Evolutionary conservation across 2,888 invertebrate genomes (phyloP).

Genomic region (Bellardia pandia): DNA sequence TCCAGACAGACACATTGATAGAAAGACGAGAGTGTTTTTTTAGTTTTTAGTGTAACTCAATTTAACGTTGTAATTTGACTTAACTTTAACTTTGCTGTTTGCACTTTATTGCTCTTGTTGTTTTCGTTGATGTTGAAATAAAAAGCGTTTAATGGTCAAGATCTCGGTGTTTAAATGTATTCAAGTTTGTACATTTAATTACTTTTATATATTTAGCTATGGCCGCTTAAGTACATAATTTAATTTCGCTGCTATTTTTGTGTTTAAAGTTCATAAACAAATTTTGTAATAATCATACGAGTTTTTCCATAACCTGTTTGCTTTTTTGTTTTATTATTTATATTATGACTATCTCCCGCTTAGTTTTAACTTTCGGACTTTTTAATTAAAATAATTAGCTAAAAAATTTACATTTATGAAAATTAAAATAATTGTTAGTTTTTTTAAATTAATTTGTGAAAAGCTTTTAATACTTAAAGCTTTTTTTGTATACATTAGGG

Average conservation of each 20-base stretch:
- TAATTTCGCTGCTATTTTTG: constrained; percentile 20
- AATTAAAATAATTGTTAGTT: neutral
- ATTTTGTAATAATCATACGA: constrained; percentile 51
- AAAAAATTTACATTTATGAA: neutral
- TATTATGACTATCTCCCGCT: neutral
- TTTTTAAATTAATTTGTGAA: no score
- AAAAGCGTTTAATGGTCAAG: constrained; percentile 10
- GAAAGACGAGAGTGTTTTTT: neutral
- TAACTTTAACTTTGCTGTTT: neutral
- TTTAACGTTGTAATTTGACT: constrained; percentile 1
- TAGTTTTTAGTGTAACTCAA: neutral
- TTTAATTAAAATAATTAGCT: neutral
- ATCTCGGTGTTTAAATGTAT: constrained; percentile 9
- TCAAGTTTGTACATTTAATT: constrained; percentile 37
- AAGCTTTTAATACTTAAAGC: no score
- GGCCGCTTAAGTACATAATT: constrained; percentile 21
- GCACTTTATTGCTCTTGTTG: neutral
- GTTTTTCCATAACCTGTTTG: constrained; percentile 37
- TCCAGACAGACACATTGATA: neutral
- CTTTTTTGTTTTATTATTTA: constrained; percentile 11
- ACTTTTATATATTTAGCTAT: neutral
- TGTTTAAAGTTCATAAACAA: constrained; percentile 45
- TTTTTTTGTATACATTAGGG: no score
- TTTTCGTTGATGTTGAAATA: constrained; percentile 31
- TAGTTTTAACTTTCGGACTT: neutral